Evolutionary conservation across 1,140 invertebrate genomes (phyloP).

Genomic region (honey bee (Apis mellifera)): DNA sequence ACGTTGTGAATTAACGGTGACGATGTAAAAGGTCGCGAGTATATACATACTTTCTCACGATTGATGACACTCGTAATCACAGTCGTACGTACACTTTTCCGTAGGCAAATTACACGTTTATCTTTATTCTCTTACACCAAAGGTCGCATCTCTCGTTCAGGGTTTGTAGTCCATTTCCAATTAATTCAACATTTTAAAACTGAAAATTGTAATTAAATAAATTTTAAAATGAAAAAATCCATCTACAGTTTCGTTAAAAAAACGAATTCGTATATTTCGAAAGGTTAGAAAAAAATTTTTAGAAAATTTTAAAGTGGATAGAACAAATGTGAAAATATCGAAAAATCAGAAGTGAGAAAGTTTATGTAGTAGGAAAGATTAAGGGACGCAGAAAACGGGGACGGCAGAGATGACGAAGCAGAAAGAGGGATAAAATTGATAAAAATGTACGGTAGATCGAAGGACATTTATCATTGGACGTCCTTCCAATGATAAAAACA

Average conservation of each 20-base stretch:
- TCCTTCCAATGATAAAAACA: not conserved
- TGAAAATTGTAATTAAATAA: too few species aligned
- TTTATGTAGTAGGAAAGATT: not conserved
- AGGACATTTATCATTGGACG: conserved; percentile 28
- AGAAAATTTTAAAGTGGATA: too few species aligned
- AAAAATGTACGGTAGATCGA: conserved; percentile 5
- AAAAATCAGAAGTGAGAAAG: not conserved
- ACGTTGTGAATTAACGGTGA: not conserved
- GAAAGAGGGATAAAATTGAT: conserved; percentile 24
- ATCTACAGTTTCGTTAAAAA: too few species aligned
- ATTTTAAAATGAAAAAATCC: too few species aligned
- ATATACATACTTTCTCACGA: not conserved
- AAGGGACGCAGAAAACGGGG: not conserved
- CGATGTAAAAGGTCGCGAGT: not conserved
- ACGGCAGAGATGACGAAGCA: not conserved
- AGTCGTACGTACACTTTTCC: not conserved
- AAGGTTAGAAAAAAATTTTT: too few species aligned
- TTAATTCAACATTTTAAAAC: not conserved
- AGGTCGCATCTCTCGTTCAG: not conserved
- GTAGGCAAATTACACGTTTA: not conserved
- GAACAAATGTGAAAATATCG: not conserved
- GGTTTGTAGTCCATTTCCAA: conserved; percentile 21
- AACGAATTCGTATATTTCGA: too few species aligned
- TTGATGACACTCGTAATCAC: conserved; percentile 3
- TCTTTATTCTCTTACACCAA: not conserved